Conservation (phyloP, 2,888 invertebrate species). For the Synanthedon myopaeformis region DNA sequence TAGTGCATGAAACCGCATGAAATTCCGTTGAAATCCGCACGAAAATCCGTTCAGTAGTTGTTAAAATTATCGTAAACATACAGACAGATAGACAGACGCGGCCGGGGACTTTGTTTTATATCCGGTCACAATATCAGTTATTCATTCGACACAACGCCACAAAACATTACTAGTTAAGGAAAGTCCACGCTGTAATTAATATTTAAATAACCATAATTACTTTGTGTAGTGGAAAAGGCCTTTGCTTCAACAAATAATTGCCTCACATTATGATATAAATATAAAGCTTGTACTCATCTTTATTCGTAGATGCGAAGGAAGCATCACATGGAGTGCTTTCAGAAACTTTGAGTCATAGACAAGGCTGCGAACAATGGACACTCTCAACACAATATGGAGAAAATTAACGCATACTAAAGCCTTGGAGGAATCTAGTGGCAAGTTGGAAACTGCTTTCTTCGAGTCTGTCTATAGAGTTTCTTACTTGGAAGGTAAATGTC, state of each 20-base stretch:
- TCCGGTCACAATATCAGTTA: too few relatives aligned
- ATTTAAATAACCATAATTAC: too few relatives aligned
- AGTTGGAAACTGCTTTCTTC: conserved; percentile 43
- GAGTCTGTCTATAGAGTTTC: conserved; percentile 41
- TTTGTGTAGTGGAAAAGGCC: not conserved
- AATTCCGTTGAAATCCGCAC: too few relatives aligned
- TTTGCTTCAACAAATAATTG: not conserved
- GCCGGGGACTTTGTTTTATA: too few relatives aligned
- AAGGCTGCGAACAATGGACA: not conserved
- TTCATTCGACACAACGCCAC: too few relatives aligned
- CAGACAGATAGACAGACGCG: too few relatives aligned
- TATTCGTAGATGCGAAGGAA: not conserved
- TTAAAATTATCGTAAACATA: too few relatives aligned
- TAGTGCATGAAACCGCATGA: too few relatives aligned
- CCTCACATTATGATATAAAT: not conserved
- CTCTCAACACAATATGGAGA: conserved; percentile 19
- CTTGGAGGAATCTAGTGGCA: conserved; percentile 34
- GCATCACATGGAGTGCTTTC: not conserved
- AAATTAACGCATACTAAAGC: conserved; percentile 38
- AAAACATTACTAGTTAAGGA: too few relatives aligned
- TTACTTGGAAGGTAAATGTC: conserved; percentile 37
- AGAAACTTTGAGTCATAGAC: not conserved
- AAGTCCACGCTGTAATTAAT: too few relatives aligned
- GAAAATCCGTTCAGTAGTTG: too few relatives aligned
- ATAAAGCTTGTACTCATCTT: not conserved